Percentiles rank a stretch among this genome's conserved stretches.
Evolutionary conservation across 2,797 vertebrate genomes (phyloP).

Genomic region (Lutra lutra): DNA sequence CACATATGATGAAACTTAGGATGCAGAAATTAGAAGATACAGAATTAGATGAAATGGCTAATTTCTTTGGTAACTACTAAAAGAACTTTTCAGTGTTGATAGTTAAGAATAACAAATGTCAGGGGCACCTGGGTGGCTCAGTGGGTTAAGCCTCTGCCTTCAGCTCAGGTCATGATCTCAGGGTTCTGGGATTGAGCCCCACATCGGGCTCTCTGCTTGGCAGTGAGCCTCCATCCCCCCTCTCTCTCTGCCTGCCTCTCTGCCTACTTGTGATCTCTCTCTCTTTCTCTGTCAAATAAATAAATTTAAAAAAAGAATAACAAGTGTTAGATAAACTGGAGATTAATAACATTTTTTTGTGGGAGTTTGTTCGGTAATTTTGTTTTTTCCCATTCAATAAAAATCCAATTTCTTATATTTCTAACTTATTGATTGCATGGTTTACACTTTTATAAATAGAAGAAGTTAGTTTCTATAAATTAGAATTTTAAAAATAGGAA

Average conservation of each 20-base stretch:
- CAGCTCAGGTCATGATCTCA: too few relatives aligned
- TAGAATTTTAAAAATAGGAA: neutral
- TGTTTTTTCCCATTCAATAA: neutral
- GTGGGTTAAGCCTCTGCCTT: too few relatives aligned
- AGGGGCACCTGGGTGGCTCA: too few relatives aligned
- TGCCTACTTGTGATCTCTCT: too few relatives aligned
- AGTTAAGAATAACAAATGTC: neutral
- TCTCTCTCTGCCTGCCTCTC: too few relatives aligned
- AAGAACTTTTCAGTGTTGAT: neutral
- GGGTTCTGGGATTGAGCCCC: too few relatives aligned
- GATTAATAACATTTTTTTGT: neutral
- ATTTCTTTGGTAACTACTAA: fast-evolving
- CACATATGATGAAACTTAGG: fast-evolving
- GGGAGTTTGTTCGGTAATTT: neutral
- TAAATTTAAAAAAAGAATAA: too few relatives aligned
- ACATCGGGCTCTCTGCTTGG: too few relatives aligned
- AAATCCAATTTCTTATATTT: neutral
- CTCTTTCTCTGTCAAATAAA: too few relatives aligned
- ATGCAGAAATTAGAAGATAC: neutral
- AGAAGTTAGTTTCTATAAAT: neutral
- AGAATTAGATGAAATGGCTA: neutral
- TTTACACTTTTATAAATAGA: fast-evolving
- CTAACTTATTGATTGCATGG: neutral
- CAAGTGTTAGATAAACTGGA: neutral
- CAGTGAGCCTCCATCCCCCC: too few relatives aligned